Base-by-base conservation (phyloP, 1,140 invertebrate genomes). In the Aphaenogaster rudis region DNA sequence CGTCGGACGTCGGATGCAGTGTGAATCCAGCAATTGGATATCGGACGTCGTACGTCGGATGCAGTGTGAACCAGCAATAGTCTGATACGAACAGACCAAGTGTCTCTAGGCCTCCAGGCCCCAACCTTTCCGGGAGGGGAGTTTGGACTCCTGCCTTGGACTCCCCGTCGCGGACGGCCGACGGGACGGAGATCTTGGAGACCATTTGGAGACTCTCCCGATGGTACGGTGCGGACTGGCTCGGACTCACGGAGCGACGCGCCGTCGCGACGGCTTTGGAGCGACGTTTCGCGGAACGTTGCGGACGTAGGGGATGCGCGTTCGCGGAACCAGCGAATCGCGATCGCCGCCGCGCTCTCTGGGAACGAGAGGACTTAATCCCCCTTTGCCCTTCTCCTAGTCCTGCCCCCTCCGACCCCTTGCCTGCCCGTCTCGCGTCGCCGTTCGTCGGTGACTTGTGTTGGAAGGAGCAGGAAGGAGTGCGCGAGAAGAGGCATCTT, bases 261-360 rank as follows among this genome's bases (percentile, higher is more conserved):
- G 13, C 13, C 21, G 52, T 57, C 72, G 15, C 54, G 9, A 28
- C 2, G n/a, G 1, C n/a, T 66, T 3, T 33, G 28, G 5, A 61
- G 11, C 45, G 57, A 63, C 15, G 15, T 28, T 61, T 42, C 57
- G n/a, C 52, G 33, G 21, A 13, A 76, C 54, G 17, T 9, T n/a
- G 11, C 9, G 28, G 28, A 28, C 52, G 36, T 39, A 8, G n/a
- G 63, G 48, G n/a, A 80, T 80, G 63, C 36, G 7, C 48, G 63
- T 54, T n/a, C 7, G 6, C 57, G n/a, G 17, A 69, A 48, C 1
- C 8, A 66, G 2, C 45, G 36, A 69, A 54, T 42, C 76, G 21
- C 57, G 21, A 61, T 63, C 33, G 36, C 6, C 45, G 45, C 48
- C 63, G 63, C 64, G n/a, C 39, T 80, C 64, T 81, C 48, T 81